Base-by-base conservation (phyloP, 2,888 invertebrate genomes). In the Byasa hedistus region DNA sequence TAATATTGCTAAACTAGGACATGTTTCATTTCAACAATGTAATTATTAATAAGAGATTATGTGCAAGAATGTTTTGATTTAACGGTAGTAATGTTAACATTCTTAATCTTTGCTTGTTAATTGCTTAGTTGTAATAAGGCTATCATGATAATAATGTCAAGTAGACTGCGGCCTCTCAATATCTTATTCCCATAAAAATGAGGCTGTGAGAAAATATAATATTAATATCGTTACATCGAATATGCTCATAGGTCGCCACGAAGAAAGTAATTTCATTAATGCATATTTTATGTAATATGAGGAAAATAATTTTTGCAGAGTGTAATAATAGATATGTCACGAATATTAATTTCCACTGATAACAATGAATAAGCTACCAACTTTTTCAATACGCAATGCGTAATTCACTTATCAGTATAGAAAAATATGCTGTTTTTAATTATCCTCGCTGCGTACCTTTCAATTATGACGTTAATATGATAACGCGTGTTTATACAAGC, bases 181-280 rank as follows among this genome's bases (percentile, higher is more conserved):
- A 19, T 27, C 56, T 27, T 23, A 56, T 56, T 56, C 27, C 56
- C 22, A 54, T 54, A 54, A 22, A 54, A 54, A 54, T 10, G 22
- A 54, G 52, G 17, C 56, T 17, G 77, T 76, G 73, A 74, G 72
- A 78, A 79, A 79, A 79, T 79, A 75, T 75, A 75, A 76, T 82
- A 80, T 75, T 76, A 77, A 73, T 56, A 56, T 56, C 3, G 19
- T 54, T 56, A 56, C 23, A 24, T 56, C 27, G 23, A 70, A 73
- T 73, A 64, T 69, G 65, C 60, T 60, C 63, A 60, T 57, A 55
- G 57, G 57, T 36, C 23, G 32, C 61, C 39, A 56, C 55, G n/a
- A 23, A 56, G 48, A 36, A 61, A 57, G 55, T 61, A 61, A 57
- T 57, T 23, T 44, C 44, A 54, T 44, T 62, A 62, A 62, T 62